A percentile compares a stretch with the other conserved stretches of the same genome.
phyloP scores from a whole-genome alignment of 2,888 invertebrate species.

The Elysia crispata region DNA sequence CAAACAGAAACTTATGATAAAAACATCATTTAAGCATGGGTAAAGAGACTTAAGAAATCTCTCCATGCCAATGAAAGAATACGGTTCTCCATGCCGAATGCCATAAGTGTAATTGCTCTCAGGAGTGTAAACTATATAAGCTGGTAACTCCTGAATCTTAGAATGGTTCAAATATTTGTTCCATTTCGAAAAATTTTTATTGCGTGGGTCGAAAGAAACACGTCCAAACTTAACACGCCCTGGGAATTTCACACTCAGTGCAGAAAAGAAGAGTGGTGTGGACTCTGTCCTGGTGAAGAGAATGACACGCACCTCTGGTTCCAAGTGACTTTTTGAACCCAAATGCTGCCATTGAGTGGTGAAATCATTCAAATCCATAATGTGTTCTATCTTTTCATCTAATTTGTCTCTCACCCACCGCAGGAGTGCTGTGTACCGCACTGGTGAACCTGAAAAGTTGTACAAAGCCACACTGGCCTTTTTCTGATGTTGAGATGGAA shows the following conservation, averaged over 20 bases:
- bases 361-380: slow-evolving; percentile 73
- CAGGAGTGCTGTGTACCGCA: slow-evolving; percentile 73
- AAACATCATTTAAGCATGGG: slow-evolving; percentile 80
- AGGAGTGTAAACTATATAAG: slow-evolving; percentile 78
- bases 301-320: slow-evolving; percentile 75
- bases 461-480: slow-evolving; percentile 79
- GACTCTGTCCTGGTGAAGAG: slow-evolving; percentile 77
- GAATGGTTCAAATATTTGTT: slow-evolving; percentile 53
- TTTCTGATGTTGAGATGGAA: slow-evolving; percentile 78
- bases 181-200: slow-evolving; percentile 55
- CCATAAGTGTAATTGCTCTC: slow-evolving; percentile 78
- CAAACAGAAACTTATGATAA: slow-evolving; percentile 78
- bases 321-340: slow-evolving; percentile 59
- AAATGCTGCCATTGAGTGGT: slow-evolving; percentile 71
- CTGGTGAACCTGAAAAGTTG: slow-evolving; percentile 72
- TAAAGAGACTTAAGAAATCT: slow-evolving; percentile 78
- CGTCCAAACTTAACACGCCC: slow-evolving; percentile 79
- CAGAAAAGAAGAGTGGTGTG: slow-evolving; percentile 80
- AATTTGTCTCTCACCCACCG: slow-evolving; percentile 79
- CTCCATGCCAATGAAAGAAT: slow-evolving; percentile 78
- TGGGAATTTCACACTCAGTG: slow-evolving; percentile 80
- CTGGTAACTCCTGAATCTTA: slow-evolving; percentile 61
- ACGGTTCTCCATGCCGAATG: slow-evolving; percentile 75
- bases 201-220: slow-evolving; percentile 58
- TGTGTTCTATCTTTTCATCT: slow-evolving; percentile 75